Evolutionary conservation across 2,888 invertebrate species (phyloP).

Genomic region (Sminthurinus aureus): DNA sequence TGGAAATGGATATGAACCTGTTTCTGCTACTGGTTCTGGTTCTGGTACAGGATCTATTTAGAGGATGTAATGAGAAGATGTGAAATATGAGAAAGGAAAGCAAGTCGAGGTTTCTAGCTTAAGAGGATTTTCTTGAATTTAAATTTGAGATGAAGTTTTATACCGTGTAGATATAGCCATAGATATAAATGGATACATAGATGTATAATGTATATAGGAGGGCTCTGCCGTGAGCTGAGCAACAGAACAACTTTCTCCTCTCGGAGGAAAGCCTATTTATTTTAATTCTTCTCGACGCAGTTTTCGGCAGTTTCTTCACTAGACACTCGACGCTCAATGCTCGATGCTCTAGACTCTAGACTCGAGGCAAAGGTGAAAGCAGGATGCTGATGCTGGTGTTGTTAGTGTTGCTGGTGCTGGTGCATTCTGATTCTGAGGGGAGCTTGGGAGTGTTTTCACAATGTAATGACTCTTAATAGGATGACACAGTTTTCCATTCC

Average conservation of each 20-base stretch:
- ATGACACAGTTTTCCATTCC: constrained; percentile 19
- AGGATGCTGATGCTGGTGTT: background rate
- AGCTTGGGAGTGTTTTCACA: background rate
- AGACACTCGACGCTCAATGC: background rate
- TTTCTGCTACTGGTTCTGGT: no score
- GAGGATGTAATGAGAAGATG: no score
- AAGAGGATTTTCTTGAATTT: constrained; percentile 38
- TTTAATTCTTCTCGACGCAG: background rate
- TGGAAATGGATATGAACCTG: no score
- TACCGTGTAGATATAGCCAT: background rate
- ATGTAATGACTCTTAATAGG: constrained; percentile 25
- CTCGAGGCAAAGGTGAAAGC: background rate
- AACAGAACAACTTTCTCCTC: background rate
- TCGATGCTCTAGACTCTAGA: background rate
- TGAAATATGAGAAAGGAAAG: no score
- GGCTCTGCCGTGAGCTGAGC: no score
- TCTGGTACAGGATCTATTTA: no score
- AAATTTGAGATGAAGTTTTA: constrained; percentile 30
- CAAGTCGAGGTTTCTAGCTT: constrained; percentile 16
- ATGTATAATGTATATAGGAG: no score
- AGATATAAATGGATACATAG: no score
- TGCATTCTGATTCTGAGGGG: background rate
- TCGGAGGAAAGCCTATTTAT: background rate
- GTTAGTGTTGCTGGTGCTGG: background rate
- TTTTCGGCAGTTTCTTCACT: no score